Base-by-base conservation (phyloP, 2,888 invertebrate species). In the Eulithis prunata region DNA sequence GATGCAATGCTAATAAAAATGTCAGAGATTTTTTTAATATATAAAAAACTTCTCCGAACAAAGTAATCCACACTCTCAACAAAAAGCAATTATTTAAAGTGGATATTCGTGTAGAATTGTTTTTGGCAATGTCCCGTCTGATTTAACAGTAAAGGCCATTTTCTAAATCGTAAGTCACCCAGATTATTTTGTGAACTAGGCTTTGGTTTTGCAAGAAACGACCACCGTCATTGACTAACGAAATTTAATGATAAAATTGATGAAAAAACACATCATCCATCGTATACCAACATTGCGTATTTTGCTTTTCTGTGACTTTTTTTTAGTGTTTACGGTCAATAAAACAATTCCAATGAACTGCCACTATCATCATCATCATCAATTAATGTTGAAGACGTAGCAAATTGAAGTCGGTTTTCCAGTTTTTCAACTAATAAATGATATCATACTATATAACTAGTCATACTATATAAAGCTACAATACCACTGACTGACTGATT, bases 151-250 rank as follows among this genome's bases (percentile, higher is more conserved):
- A 60, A 56, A 54, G 45, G 41, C 65, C 61, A 64, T 68, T 70
- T 66, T 63, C 66, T 52, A 64, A 71, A 66, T 59, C 67, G 66
- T 38, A 70, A 68, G 71, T 73, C 70, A 61, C 38, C 60, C 60
- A 63, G 60, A 66, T 71, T 68, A 70, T 66, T 67, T 66, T 70
- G 62, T 54, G 57, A 69, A 67, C 49, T 71, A 49, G 13, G 38
- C 47, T 57, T 13, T 4, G 32, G 47, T 38, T 12, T 49, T 21
- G 21, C 49, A 11, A 49, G 11, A 49, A 49, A 21, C 49, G 49
- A 3, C 11, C 3, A 49, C 49, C 49, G 49, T 49, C 49, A 49
- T 21, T 11, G 2, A 49, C 49, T 21, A 10, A n/a, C 21, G 49
- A 21, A 21, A 49, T 49, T 21, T 47, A 2, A 4, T 46, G 47